Evolutionary conservation across 2,797 vertebrate genomes (phyloP).

Genomic region (Cossypha polioptera): DNA sequence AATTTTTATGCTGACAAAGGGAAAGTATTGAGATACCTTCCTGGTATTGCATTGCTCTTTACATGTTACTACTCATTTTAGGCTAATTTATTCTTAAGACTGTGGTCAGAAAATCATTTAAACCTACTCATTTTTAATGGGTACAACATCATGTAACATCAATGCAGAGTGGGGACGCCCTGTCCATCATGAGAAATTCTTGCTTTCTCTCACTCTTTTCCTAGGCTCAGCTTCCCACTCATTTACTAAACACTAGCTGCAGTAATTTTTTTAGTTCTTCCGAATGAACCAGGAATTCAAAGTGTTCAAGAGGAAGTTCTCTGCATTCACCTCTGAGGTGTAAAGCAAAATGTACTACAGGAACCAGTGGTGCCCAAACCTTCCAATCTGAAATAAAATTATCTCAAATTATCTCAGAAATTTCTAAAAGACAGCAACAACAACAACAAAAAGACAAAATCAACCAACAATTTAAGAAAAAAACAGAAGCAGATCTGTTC

Average conservation of each 20-base stretch:
- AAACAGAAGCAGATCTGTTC: background rate
- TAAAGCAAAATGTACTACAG: background rate
- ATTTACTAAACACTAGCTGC: background rate
- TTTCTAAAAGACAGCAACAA: background rate
- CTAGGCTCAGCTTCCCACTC: rapidly evolving
- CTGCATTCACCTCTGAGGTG: background rate
- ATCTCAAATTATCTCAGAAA: background rate
- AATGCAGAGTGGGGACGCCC: background rate
- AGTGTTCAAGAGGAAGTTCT: background rate
- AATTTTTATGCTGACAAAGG: background rate
- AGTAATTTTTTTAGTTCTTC: background rate
- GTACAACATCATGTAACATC: background rate
- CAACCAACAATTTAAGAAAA: background rate
- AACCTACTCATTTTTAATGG: background rate
- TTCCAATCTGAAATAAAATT: background rate
- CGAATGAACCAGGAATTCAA: background rate
- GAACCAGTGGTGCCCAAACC: background rate
- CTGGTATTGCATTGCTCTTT: background rate
- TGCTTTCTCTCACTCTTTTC: background rate
- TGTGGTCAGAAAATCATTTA: background rate
- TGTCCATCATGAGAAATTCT: background rate
- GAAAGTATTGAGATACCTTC: background rate
- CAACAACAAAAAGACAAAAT: background rate
- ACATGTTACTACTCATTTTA: background rate
- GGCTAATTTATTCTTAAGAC: background rate